Evolutionary conservation across 2,888 invertebrate species (phyloP), one percentile per base, ranked within the genome.

Genomic region (Agonum fuliginosum): DNA sequence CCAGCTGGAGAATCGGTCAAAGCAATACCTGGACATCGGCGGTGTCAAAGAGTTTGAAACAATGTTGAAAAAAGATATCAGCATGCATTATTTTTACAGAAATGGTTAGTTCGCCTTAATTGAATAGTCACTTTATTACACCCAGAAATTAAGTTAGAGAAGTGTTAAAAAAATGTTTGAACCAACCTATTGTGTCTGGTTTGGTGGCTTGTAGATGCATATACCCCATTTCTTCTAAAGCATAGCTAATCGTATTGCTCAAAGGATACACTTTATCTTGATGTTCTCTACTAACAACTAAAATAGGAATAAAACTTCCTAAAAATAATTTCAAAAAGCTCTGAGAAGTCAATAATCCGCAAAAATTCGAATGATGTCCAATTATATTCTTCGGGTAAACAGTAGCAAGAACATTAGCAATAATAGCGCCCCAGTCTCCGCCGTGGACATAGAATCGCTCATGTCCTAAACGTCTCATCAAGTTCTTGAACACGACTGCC

Each of bases 181-280:
- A 80, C 87, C 85, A 83, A 93, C 95, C 96, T 80, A 95, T 87
- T 0, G 96, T 96, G 83, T 97, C 97, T 10, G 97, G 97, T 85
- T 96, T 97, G 0, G 96, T 95, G 0, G 94, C 91, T 84, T 97
- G 97, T 3, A 96, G 80, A 83, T 96, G 96, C 82, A 94, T 84
- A 81, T 92, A 93, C 0, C 92, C 93, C 30, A 83, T 84, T 83
- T 93, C 91, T 65, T 88, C 86, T 62, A 90, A 74, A 85, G 17
- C 87, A 74, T 84, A 86, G 1, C 86, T 84, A 80, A 79, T 87
- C 86, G 2, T 89, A 78, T 86, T 79, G 2, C 80, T 81, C 4
- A 91, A 69, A 0, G 92, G 91, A 81, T 90, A 91, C 83, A 90
- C 86, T 81, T 83, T 87, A 30, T 89, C 86, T 10, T 85, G 83